These are phyloP conservation scores for Orchesella flavescens DNA, from an alignment of 2,888 invertebrate genomes.

Conservation along the genomic window DNA sequence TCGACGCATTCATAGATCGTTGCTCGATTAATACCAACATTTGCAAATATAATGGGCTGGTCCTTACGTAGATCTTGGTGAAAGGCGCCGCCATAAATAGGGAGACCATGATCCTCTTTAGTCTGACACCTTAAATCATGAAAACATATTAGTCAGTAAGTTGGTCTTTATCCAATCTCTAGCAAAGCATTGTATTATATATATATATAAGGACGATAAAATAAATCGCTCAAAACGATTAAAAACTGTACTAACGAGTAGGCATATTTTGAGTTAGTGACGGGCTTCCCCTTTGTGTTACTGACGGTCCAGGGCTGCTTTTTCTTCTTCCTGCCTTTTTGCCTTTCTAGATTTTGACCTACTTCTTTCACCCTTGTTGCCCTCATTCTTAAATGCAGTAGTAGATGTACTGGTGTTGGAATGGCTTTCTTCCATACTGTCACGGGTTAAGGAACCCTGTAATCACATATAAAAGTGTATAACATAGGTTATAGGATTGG, in stretches of 20 bases:
- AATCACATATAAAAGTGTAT: too few relatives aligned
- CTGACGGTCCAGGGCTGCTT: constrained; percentile 53
- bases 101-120: constrained; percentile 94
- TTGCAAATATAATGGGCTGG: constrained; percentile 91
- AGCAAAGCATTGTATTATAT: neutral
- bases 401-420: constrained; percentile 70
- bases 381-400: constrained; percentile 68
- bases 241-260: constrained; percentile 61
- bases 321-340: constrained; percentile 54
- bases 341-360: constrained; percentile 43
- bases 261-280: constrained; percentile 64
- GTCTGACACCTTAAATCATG: constrained; percentile 80
- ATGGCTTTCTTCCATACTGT: constrained; percentile 66
- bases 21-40: constrained; percentile 94
- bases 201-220: too few relatives aligned
- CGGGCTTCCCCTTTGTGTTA: constrained; percentile 56
- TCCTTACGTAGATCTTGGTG: constrained; percentile 89
- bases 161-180: too few relatives aligned
- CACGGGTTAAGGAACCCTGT: constrained; percentile 64
- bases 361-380: constrained; percentile 33
- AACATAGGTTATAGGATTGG: too few relatives aligned
- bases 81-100: constrained; percentile 94
- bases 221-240: neutral
- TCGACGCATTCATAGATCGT: constrained; percentile 94
- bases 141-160: neutral